Conservation (phyloP, 2,113 vertebrate genomes). For the Gadus chalcogrammus region DNA sequence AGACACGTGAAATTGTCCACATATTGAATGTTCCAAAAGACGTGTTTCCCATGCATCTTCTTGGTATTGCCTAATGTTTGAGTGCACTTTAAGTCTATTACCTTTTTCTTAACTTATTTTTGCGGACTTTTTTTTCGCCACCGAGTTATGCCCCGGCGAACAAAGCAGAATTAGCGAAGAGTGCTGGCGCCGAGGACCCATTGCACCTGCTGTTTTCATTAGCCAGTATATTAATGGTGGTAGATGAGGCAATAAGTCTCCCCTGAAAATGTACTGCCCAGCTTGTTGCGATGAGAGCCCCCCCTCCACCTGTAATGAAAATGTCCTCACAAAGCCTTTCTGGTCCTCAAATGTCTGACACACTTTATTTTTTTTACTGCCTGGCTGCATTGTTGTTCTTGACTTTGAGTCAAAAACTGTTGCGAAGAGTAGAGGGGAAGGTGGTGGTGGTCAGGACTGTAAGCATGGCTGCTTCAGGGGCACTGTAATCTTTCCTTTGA, state of each 20-base stretch:
- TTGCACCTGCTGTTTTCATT: constrained; percentile 64
- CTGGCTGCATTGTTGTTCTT: constrained; percentile 53
- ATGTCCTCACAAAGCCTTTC: constrained; percentile 56
- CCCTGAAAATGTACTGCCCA: constrained; percentile 51
- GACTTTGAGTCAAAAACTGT: constrained; percentile 51
- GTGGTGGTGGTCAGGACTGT: too few species aligned
- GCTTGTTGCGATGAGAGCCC: constrained; percentile 39
- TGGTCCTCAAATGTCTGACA: constrained; percentile 2
- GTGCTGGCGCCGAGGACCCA: constrained; percentile 39
- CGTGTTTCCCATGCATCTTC: too few species aligned
- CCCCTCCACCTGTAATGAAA: constrained; percentile 31
- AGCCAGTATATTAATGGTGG: constrained; percentile 51
- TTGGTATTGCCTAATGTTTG: too few species aligned
- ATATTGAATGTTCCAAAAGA: too few species aligned
- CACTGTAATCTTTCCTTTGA: constrained; percentile 52
- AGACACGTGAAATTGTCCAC: too few species aligned
- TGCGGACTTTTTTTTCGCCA: too few species aligned
- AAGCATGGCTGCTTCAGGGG: neutral
- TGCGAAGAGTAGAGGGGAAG: too few species aligned
- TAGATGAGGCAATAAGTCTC: constrained; percentile 47
- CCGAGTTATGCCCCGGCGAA: too few species aligned
- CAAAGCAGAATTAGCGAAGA: constrained; percentile 37
- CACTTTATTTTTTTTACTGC: constrained; percentile 10
- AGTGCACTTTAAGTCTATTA: constrained; percentile 1
- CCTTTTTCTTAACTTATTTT: too few species aligned